Percentiles rank a stretch among this genome's conserved stretches.
Evolutionary conservation across 2,797 vertebrate species (phyloP).

Genomic region (Chrysocyon brachyurus): DNA sequence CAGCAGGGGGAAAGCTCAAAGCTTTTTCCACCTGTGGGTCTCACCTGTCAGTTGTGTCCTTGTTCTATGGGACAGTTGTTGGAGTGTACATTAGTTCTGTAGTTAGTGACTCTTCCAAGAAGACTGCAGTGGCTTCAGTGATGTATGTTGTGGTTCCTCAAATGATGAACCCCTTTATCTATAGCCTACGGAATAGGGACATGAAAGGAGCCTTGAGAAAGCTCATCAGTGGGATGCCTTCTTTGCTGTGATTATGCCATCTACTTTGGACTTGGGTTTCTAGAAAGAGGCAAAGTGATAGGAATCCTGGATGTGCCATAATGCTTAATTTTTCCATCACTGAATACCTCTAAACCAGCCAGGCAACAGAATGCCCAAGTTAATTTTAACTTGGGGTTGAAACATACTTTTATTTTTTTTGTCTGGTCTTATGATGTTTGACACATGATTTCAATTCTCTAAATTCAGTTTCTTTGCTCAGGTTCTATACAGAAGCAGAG

Average conservation of each 20-base stretch:
- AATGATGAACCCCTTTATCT: slow-evolving; percentile 82
- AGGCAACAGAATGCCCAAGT: background rate
- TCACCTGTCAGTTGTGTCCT: slow-evolving; percentile 71
- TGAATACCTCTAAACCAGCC: background rate
- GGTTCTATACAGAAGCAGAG: background rate
- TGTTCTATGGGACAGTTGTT: slow-evolving; percentile 76
- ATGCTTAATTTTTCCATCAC: background rate
- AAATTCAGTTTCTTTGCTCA: background rate
- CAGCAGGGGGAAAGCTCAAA: slow-evolving; percentile 54
- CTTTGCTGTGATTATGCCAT: background rate
- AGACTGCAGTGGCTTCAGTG: slow-evolving; percentile 29
- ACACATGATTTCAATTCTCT: background rate
- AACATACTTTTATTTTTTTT: background rate
- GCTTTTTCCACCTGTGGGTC: slow-evolving; percentile 81
- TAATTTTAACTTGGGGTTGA: background rate
- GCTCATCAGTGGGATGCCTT: background rate
- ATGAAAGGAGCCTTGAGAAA: slow-evolving; percentile 67
- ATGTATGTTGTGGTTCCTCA: slow-evolving; percentile 72
- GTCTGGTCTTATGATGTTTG: background rate
- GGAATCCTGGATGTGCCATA: background rate
- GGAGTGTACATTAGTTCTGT: slow-evolving; percentile 70
- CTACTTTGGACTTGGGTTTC: background rate
- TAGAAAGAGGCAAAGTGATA: background rate
- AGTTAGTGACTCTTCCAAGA: background rate
- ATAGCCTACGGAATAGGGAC: slow-evolving; percentile 79